A percentile compares a stretch with the other conserved stretches of the same genome.
Evolutionary conservation across 2,113 vertebrate genomes (phyloP).

Genomic region (Clupea harengus): DNA sequence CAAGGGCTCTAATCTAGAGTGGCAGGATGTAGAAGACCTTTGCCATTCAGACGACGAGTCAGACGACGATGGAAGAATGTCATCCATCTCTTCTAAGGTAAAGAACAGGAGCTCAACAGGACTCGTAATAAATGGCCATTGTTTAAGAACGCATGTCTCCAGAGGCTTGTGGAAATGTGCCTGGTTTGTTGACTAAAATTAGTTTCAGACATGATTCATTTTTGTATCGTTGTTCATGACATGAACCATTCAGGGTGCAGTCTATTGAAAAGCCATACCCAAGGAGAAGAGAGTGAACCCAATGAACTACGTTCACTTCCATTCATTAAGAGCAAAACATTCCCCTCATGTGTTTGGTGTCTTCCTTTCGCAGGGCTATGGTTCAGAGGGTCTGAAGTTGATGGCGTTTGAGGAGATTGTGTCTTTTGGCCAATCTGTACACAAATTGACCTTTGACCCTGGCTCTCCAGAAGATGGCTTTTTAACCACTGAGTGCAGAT

Average conservation of each 20-base stretch:
- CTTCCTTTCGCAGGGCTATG: constrained; percentile 77
- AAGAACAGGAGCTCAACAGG: background rate
- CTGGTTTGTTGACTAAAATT: background rate
- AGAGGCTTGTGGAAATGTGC: background rate
- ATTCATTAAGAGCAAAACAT: background rate
- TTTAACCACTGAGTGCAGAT: constrained; percentile 90
- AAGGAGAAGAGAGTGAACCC: background rate
- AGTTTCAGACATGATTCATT: background rate
- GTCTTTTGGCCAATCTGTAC: constrained; percentile 89
- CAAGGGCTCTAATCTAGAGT: constrained; percentile 85
- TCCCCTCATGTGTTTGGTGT: background rate
- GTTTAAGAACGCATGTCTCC: background rate
- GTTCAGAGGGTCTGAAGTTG: constrained; percentile 88
- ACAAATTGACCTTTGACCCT: constrained; percentile 96
- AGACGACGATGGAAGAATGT: constrained; percentile 79
- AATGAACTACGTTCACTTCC: background rate
- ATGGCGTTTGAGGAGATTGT: constrained; percentile 90
- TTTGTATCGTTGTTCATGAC: background rate
- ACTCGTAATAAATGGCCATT: background rate
- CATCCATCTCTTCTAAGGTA: constrained; percentile 79
- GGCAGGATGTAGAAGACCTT: constrained; percentile 93
- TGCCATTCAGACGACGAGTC: constrained; percentile 77
- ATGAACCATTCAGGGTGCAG: background rate
- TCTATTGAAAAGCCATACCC: background rate
- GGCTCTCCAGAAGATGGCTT: constrained; percentile 85